phyloP scores from a whole-genome alignment of 2,113 vertebrate genomes.

The Colius striatus region DNA sequence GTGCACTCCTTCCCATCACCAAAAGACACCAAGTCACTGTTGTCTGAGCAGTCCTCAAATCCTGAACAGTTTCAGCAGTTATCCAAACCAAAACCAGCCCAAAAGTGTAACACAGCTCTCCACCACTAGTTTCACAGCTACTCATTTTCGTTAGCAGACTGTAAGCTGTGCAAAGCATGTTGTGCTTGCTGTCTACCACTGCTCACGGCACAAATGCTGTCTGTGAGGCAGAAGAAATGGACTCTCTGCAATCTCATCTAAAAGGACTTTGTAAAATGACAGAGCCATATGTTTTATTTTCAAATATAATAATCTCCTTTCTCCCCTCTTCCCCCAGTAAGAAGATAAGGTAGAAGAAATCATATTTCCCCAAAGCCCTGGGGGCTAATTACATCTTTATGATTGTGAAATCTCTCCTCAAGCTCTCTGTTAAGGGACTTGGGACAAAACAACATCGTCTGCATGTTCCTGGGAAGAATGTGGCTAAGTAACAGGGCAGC shows the following conservation, averaged over 20 bases:
- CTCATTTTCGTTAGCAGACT: neutral
- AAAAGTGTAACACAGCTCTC: neutral
- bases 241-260: neutral
- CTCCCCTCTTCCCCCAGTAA: neutral
- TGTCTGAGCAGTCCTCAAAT: neutral
- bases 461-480: neutral
- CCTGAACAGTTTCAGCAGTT: neutral
- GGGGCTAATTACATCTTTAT: neutral
- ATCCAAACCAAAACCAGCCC: neutral
- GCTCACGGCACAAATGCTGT: neutral
- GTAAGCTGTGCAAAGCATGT: accelerated
- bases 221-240: neutral
- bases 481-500: neutral
- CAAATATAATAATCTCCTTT: neutral
- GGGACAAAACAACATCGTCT: neutral
- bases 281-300: constrained; percentile 1
- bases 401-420: constrained; percentile 32
- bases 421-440: neutral
- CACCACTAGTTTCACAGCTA: neutral
- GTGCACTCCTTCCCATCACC: neutral
- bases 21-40: neutral
- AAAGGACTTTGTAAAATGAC: neutral
- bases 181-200: neutral
- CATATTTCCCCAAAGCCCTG: neutral
- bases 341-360: neutral